A percentile compares a stretch with the other conserved stretches of the same genome.
Evolutionary conservation across 2,888 invertebrate genomes (phyloP).

Genomic region (Odiellus spinosus): DNA sequence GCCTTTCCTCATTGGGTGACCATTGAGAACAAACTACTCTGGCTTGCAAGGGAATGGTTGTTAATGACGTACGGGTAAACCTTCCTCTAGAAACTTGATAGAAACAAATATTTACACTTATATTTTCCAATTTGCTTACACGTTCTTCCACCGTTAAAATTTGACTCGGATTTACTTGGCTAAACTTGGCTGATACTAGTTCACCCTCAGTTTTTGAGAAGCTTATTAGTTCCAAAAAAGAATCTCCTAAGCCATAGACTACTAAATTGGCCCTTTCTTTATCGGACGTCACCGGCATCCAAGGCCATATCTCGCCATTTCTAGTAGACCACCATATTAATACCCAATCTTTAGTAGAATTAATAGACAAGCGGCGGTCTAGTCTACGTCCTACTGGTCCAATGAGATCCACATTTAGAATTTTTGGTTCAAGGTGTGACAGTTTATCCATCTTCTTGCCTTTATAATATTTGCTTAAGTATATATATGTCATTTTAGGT

Average conservation of each 20-base stretch:
- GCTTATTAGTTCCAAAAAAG: conserved; percentile 10
- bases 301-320: conserved; percentile 75
- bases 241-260: conserved; percentile 49
- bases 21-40: conserved; percentile 45
- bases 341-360: conserved; percentile 32
- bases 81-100: conserved; percentile 27
- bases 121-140: conserved; percentile 41
- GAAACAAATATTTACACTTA: conserved; percentile 25
- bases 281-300: conserved; percentile 69
- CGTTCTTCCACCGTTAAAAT: conserved; percentile 69
- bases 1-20: conserved; percentile 53
- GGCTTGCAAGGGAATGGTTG: conserved; percentile 51
- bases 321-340: conserved; percentile 72
- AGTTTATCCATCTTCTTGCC: conserved; percentile 25
- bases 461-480: conserved; percentile 26
- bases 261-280: conserved; percentile 78
- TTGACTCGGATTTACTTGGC: conserved; percentile 49
- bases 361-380: conserved; percentile 39
- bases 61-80: conserved; percentile 43
- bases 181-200: conserved; percentile 25
- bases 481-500: conserved; percentile 27
- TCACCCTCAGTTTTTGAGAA: conserved; percentile 12
- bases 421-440: conserved; percentile 28
- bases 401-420: conserved; percentile 33
- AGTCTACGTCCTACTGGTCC: conserved; percentile 40